Conservation (phyloP, 2,113 vertebrate species). For the Oceanites oceanicus region DNA sequence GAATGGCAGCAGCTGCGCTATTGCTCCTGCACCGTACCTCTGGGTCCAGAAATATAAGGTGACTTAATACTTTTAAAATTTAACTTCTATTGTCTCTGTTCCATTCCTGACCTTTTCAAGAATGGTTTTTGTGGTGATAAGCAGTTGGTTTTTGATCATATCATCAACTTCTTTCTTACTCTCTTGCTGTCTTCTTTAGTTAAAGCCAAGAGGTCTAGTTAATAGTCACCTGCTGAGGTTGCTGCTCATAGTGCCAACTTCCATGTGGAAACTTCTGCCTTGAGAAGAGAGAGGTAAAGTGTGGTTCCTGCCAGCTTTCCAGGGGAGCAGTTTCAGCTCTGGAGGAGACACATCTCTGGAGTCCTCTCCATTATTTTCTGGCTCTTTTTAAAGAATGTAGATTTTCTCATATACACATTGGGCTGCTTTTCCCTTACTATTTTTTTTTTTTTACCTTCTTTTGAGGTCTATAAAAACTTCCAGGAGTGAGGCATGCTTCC, state of each 20-base stretch:
- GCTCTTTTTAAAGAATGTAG: neutral
- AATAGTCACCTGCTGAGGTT: neutral
- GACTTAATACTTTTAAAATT: neutral
- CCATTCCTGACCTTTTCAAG: neutral
- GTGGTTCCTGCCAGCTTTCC: neutral
- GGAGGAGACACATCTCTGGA: neutral
- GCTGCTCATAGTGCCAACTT: neutral
- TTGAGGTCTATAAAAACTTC: neutral
- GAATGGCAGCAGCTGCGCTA: neutral
- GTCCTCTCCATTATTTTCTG: neutral
- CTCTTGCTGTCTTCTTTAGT: neutral
- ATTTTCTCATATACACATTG: neutral
- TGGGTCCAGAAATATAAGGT: neutral
- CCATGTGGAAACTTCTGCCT: neutral
- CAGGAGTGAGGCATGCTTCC: neutral
- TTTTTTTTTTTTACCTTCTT: neutral
- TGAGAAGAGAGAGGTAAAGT: neutral
- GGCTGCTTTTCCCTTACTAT: neutral
- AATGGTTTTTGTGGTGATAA: neutral
- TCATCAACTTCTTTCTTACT: neutral
- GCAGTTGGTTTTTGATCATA: neutral
- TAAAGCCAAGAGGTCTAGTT: neutral
- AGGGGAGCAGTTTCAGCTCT: neutral
- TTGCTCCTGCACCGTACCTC: rapidly evolving
- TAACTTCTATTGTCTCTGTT: neutral